Evolutionary conservation across 2,888 invertebrate genomes (phyloP).

Genomic region (Girardia tigrina): DNA sequence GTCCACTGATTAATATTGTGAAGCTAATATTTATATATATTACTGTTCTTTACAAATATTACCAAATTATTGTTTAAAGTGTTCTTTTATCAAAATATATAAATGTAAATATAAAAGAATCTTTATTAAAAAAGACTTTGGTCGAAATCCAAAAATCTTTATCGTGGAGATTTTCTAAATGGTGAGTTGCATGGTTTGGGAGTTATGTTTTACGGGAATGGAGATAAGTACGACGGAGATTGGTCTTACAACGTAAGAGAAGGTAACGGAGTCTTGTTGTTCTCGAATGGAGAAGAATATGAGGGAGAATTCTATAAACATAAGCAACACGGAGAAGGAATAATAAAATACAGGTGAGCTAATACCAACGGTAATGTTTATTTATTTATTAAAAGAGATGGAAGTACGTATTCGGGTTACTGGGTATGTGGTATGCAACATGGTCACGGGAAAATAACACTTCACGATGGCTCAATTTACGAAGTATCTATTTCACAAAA

Average conservation of each 20-base stretch:
- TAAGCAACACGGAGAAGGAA: slow-evolving; percentile 46
- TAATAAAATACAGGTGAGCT: slow-evolving; percentile 43
- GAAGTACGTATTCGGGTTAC: slow-evolving; percentile 46
- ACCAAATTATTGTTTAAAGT: no score
- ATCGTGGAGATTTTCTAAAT: slow-evolving; percentile 45
- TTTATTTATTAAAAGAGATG: slow-evolving; percentile 39
- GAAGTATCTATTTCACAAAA: no score
- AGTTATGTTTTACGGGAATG: slow-evolving; percentile 45
- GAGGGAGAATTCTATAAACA: slow-evolving; percentile 46
- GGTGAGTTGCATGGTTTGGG: slow-evolving; percentile 47
- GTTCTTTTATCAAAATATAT: no score
- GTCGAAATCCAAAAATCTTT: slow-evolving; percentile 41
- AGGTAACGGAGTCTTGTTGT: slow-evolving; percentile 41
- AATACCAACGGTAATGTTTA: slow-evolving; percentile 41
- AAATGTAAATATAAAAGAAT: no score
- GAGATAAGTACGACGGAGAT: slow-evolving; percentile 46
- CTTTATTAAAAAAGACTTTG: no score
- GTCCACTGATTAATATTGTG: no score
- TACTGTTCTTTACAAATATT: no score
- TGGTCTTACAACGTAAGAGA: slow-evolving; percentile 46
- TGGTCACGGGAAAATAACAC: slow-evolving; percentile 45
- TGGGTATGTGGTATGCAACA: slow-evolving; percentile 47
- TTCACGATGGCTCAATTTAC: slow-evolving; percentile 45
- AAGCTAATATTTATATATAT: no score
- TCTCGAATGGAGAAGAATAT: slow-evolving; percentile 42